A percentile compares a stretch with the other conserved stretches of the same genome.
Conservation (phyloP, 1,140 invertebrate genomes). For the Cydia amplana region DNA sequence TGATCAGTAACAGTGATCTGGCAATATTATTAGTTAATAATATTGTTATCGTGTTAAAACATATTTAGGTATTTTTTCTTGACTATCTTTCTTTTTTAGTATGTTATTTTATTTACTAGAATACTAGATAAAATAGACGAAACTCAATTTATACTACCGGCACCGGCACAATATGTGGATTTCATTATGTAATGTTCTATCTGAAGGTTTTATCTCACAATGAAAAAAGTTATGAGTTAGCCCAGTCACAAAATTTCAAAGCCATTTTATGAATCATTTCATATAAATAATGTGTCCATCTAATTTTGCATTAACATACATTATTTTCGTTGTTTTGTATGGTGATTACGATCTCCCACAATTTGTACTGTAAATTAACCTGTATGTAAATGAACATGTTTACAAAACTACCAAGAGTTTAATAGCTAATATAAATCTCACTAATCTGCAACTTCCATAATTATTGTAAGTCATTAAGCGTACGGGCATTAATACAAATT, state of each 20-base stretch:
- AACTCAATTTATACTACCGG: no score
- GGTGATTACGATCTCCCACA: no score
- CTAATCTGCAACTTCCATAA: conserved; percentile 6
- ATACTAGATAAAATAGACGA: no score
- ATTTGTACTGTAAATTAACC: background rate
- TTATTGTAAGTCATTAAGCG: conserved; percentile 1
- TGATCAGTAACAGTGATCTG: background rate
- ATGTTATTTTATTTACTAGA: background rate
- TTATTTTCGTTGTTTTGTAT: no score
- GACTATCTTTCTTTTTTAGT: background rate
- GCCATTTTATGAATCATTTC: no score
- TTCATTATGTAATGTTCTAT: no score
- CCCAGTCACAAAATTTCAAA: no score
- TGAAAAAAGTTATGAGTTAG: no score
- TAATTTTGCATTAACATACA: no score
- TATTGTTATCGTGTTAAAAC: background rate
- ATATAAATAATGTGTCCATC: no score
- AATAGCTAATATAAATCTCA: background rate
- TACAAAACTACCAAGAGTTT: background rate
- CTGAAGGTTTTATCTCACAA: no score
- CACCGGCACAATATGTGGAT: no score
- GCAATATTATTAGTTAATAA: background rate
- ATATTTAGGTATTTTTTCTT: background rate
- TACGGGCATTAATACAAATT: background rate
- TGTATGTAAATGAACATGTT: conserved; percentile 1